These are phyloP conservation scores for Tiliacea citrago DNA, from an alignment of 2,888 invertebrate genomes.

Conservation along the genomic window DNA sequence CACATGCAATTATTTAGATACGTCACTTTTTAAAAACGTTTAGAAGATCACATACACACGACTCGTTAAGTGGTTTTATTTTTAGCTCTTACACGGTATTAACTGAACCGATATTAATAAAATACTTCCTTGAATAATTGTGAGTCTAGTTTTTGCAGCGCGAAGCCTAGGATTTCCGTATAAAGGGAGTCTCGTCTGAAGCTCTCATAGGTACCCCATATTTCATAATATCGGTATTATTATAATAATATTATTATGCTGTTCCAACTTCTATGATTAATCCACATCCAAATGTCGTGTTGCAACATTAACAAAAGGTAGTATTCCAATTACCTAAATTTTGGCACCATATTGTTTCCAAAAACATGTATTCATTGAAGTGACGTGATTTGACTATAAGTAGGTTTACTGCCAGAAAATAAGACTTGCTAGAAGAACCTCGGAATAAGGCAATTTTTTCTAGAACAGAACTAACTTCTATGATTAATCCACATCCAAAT, in stretches of 20 bases:
- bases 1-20: constrained; percentile 30
- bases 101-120: neutral
- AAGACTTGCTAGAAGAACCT: neutral
- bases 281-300: neutral
- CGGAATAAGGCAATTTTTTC: neutral
- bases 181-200: neutral
- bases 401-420: neutral
- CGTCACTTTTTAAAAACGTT: constrained; percentile 28
- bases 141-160: neutral
- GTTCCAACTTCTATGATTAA: neutral
- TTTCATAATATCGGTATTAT: neutral
- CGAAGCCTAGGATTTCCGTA: neutral
- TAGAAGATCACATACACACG: constrained; percentile 22
- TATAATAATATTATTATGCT: neutral
- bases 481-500: too few relatives aligned
- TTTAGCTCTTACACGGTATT: constrained; percentile 23
- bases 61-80: constrained; percentile 39
- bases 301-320: neutral
- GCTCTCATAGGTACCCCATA: neutral
- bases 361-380: neutral
- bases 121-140: neutral
- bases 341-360: neutral
- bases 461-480: too few relatives aligned
- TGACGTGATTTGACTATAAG: neutral
- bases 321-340: too few relatives aligned